Base-by-base conservation (phyloP, 2,888 invertebrate species). In the Desoria tigrina region DNA sequence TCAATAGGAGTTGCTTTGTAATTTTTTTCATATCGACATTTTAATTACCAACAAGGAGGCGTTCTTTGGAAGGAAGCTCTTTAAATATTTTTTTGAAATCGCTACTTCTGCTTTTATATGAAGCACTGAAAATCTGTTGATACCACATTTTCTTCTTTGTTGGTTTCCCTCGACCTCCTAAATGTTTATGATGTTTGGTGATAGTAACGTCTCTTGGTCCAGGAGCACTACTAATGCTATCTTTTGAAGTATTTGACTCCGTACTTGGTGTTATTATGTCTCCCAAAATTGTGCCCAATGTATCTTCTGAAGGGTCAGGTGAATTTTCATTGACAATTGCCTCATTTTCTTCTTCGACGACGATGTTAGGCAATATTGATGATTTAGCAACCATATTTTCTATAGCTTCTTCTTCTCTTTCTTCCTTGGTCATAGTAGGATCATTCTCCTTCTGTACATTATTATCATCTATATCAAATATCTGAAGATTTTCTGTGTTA, bases 1-100 rank as follows among this genome's bases (percentile, higher is more conserved):
- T n/a, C n/a, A n/a, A n/a, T n/a, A n/a, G 2, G 28, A 51, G 37
- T 39, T 57, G 18, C 11, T 39, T 23, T 42, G 53, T 42, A 37
- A 11, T n/a, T n/a, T n/a, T n/a, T n/a, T n/a, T n/a, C n/a, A n/a
- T n/a, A n/a, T n/a, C n/a, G 16, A 42, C 57, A 37, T 39, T 24
- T 32, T 28, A 49, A 63, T 84, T 80, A 94, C 95, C 96, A 76
- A 95, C 94, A 79, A 96, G 89, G 74, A 96, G 86, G 77, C 94
- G 84, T 80, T 96, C 95, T 78, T 94, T 92, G 68, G 88, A 87
- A 0, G 95, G 94, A 72, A 96, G 86, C 66, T 92, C 92, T 80
- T 92, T 93, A 81, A 97, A 97, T 69, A 94, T 87, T 78, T 90
- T 85, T 79, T 90, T 93, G 81, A 95, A 96, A 81, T 96, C 94